Evolutionary conservation across 2,888 invertebrate species (phyloP).

Genomic region (Pandemis heparana): DNA sequence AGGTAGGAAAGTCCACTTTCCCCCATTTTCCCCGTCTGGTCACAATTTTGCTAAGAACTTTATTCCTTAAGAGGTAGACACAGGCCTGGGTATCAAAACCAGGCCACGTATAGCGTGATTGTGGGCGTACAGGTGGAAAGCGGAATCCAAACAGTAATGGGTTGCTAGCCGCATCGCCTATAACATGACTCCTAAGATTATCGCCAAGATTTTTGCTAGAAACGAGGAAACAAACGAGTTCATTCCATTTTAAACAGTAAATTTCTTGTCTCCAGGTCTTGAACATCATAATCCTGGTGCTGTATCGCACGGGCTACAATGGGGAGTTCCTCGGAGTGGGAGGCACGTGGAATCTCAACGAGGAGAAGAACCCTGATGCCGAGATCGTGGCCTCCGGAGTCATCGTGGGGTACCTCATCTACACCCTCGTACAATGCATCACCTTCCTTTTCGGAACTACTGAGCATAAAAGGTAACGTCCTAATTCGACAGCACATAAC

Average conservation of each 20-base stretch:
- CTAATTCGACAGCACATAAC: not conserved
- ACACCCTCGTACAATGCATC: slow-evolving; percentile 91
- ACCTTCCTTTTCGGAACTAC: slow-evolving; percentile 91
- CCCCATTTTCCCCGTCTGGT: too few species aligned
- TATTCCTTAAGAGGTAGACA: too few species aligned
- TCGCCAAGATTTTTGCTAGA: too few species aligned
- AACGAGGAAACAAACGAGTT: too few species aligned
- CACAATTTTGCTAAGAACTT: too few species aligned
- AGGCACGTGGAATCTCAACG: slow-evolving; percentile 95
- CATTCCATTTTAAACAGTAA: not conserved
- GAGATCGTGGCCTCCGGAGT: slow-evolving; percentile 96
- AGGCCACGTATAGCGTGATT: too few species aligned
- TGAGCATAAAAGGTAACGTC: slow-evolving; percentile 89
- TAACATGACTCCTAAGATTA: too few species aligned
- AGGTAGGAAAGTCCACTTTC: too few species aligned
- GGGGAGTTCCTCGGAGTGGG: slow-evolving; percentile 95
- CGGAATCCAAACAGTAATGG: too few species aligned
- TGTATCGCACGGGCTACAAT: slow-evolving; percentile 93
- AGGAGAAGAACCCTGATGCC: slow-evolving; percentile 94
- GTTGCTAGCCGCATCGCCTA: too few species aligned
- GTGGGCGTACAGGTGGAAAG: too few species aligned
- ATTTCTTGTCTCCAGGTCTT: slow-evolving; percentile 87
- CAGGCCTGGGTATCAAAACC: too few species aligned
- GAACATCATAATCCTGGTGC: slow-evolving; percentile 91
- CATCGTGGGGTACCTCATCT: slow-evolving; percentile 94